These are phyloP conservation scores for Sinocyclocheilus anophthalmus DNA, from an alignment of 2,113 vertebrate species.

Conservation along the genomic window DNA sequence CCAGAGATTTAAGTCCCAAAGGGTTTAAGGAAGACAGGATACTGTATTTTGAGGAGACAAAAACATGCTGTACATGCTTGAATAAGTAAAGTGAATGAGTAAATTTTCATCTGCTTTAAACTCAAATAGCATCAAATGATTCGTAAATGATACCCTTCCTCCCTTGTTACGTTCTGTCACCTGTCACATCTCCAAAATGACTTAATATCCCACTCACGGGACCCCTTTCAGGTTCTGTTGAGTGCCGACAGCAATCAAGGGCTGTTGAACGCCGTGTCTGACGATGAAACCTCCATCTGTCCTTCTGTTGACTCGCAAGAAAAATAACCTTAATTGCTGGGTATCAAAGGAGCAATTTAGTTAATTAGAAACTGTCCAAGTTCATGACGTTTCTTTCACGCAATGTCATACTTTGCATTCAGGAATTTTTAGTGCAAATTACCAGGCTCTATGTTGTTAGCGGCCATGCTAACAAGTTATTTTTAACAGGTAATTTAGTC, in stretches of 20 bases:
- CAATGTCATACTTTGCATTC: not conserved
- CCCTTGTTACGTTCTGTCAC: not conserved
- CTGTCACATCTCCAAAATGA: conserved; percentile 19
- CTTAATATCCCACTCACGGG: conserved; percentile 26
- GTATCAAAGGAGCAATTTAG: conserved; percentile 31
- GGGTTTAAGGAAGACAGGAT: not conserved
- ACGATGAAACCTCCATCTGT: conserved; percentile 11
- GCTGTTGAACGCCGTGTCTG: conserved; percentile 11
- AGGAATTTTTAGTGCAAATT: conserved; percentile 1
- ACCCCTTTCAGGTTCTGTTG: conserved; percentile 2
- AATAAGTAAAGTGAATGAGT: not conserved
- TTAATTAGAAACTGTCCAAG: conserved; percentile 15
- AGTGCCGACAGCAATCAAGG: conserved; percentile 29
- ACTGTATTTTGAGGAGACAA: not conserved
- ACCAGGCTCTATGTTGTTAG: not conserved
- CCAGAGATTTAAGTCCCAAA: not conserved
- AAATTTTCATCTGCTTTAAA: not conserved
- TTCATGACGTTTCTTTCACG: not conserved
- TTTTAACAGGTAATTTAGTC: conserved; percentile 24
- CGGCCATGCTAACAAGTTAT: not conserved
- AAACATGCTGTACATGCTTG: not conserved
- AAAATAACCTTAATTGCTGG: conserved; percentile 30
- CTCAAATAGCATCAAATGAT: not conserved
- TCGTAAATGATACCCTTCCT: not conserved
- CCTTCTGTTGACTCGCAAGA: not conserved